A percentile compares a stretch with the other conserved stretches of the same genome.
Evolutionary conservation across 2,113 vertebrate species (phyloP).

Genomic region (Passer montanus): DNA sequence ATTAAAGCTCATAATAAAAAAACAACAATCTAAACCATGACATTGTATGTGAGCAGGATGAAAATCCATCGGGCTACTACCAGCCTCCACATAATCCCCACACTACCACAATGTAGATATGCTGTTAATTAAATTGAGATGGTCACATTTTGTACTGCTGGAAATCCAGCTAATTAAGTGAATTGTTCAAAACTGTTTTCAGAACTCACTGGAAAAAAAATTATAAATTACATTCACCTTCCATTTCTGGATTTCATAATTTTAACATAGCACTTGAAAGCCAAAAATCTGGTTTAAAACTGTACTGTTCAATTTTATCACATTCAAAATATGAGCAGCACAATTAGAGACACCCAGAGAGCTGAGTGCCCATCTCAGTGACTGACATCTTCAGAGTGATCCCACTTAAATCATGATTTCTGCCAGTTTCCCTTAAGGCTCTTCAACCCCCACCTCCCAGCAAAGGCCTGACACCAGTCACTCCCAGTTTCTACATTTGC

Average conservation of each 20-base stretch:
- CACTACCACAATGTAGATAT: rapidly evolving
- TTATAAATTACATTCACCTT: not conserved
- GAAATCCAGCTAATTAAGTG: not conserved
- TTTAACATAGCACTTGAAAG: not conserved
- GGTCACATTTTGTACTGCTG: not conserved
- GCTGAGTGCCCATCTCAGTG: not conserved
- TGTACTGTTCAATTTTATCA: not conserved
- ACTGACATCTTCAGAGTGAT: not conserved
- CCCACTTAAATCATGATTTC: not conserved
- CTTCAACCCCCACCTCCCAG: not conserved
- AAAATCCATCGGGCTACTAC: not conserved
- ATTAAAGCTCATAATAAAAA: conserved; percentile 1
- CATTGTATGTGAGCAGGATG: not conserved
- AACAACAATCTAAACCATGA: not conserved
- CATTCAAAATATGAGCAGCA: not conserved
- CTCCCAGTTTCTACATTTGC: not conserved
- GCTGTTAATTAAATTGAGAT: not conserved
- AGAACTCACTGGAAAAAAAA: not conserved
- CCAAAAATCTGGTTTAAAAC: not conserved
- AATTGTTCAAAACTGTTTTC: not conserved
- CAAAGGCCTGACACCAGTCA: not conserved
- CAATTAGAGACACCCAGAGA: not conserved
- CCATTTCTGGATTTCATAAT: not conserved
- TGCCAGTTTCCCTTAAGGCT: not conserved
- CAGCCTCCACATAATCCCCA: not conserved